phyloP scores from a whole-genome alignment of 2,113 vertebrate species.

The Petaurus breviceps region DNA sequence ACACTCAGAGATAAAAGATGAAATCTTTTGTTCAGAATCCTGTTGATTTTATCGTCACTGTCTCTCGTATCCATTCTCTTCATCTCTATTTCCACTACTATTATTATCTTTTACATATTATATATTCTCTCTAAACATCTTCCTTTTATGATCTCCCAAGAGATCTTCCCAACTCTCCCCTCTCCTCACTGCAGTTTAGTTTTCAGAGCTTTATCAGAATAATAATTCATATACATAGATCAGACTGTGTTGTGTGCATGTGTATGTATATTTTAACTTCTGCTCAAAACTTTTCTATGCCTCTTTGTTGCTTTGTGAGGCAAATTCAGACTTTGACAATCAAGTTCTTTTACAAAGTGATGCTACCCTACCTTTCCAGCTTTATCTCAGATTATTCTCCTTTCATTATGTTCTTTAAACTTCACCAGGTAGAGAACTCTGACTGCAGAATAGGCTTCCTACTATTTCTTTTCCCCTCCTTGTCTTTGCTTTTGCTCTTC shows the following conservation, averaged over 20 bases:
- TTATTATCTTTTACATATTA: neutral
- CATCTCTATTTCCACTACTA: neutral
- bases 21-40: neutral
- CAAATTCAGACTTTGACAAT: neutral
- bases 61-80: neutral
- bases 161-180: neutral
- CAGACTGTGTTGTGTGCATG: neutral
- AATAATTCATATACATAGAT: neutral
- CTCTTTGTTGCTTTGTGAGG: neutral
- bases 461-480: neutral
- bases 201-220: neutral
- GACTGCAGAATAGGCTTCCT: neutral
- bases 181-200: neutral
- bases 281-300: neutral
- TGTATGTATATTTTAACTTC: neutral
- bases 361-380: neutral
- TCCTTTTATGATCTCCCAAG: neutral
- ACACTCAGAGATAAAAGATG: neutral
- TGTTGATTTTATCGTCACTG: neutral
- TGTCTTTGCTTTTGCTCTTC: neutral
- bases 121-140: neutral
- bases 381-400: neutral
- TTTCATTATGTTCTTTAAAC: neutral
- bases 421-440: neutral
- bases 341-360: neutral